Conservation (phyloP, 2,797 vertebrate species). For the Cacajao melanocephalus region DNA sequence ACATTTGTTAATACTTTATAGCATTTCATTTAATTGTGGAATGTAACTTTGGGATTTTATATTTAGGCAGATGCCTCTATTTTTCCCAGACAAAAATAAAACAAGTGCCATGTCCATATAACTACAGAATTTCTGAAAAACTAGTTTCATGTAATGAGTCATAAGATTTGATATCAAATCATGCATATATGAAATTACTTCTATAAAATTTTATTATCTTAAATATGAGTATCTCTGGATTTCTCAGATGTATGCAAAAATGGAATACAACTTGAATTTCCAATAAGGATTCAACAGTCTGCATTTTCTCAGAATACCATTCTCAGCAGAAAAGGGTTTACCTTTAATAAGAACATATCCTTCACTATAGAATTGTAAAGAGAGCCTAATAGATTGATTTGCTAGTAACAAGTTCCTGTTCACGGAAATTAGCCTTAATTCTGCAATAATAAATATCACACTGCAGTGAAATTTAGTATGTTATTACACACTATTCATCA, state of each 20-base stretch:
- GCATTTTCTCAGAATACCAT: not conserved
- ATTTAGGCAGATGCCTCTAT: not conserved
- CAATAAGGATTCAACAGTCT: not conserved
- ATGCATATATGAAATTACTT: not conserved
- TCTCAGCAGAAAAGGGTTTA: not conserved
- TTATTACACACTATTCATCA: not conserved
- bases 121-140: conserved; percentile 1
- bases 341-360: not conserved
- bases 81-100: not conserved
- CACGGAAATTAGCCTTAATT: not conserved
- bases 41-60: not conserved
- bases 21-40: not conserved
- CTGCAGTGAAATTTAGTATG: not conserved
- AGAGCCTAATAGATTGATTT: not conserved
- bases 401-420: not conserved
- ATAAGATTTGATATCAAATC: not conserved
- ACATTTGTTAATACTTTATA: not conserved
- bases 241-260: conserved; percentile 5
- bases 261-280: conserved; percentile 4
- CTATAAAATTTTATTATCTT: not conserved
- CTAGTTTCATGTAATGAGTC: not conserved
- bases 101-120: not conserved
- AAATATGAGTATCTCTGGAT: not conserved
- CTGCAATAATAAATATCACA: not conserved
- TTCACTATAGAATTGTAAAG: not conserved